Conservation (phyloP, 35 echinoderm and acorn worm species). For the Nesometra sesokonis region DNA sequence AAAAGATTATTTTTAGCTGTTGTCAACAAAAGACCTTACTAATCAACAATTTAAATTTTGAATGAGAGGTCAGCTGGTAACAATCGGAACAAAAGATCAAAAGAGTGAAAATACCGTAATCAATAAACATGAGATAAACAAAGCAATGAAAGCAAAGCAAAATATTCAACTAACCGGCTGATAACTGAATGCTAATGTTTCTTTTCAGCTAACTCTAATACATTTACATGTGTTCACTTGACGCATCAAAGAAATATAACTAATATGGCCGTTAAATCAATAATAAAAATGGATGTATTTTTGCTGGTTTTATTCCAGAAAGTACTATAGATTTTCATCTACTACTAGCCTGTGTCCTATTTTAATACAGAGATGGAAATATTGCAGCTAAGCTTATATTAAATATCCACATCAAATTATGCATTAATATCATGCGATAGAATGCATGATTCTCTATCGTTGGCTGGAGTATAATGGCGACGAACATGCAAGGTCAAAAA, state of each 20-base stretch:
- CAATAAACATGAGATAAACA: background rate
- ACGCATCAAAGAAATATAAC: background rate
- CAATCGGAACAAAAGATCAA: background rate
- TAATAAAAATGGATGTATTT: background rate
- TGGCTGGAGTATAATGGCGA: background rate
- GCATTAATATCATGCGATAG: background rate
- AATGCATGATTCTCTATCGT: background rate
- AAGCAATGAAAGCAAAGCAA: background rate
- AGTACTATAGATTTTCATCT: no score
- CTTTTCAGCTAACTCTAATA: no score
- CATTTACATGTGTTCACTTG: no score
- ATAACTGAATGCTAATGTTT: no score
- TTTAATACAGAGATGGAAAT: background rate
- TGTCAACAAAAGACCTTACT: no score
- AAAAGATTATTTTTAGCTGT: no score
- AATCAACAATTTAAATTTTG: background rate
- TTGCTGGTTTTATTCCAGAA: background rate
- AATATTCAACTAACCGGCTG: no score
- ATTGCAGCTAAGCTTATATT: background rate
- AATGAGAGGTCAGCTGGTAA: background rate
- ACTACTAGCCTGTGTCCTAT: no score
- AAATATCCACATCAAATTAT: background rate
- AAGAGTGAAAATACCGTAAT: background rate
- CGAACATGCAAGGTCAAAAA: background rate
- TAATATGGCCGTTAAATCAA: background rate